Evolutionary conservation across 2,113 vertebrate genomes (phyloP), one percentile per base, ranked within the genome.

Genomic region (Gallinago jamesoni): DNA sequence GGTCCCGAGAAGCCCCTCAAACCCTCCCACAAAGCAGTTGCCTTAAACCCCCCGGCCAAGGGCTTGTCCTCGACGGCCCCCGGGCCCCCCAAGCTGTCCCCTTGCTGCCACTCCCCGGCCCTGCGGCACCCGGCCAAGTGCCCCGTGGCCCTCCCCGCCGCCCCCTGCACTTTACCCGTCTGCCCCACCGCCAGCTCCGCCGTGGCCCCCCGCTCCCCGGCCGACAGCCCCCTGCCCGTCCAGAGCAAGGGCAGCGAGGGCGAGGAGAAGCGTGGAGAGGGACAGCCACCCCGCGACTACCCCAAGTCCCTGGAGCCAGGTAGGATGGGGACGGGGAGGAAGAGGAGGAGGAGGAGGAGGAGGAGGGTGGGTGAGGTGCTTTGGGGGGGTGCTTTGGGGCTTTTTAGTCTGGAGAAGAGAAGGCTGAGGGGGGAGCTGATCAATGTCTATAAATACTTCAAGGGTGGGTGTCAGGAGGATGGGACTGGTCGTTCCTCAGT

Each of bases 91-190:
- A 99, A 98, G 93, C 96, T 99, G 67, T 98, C 99, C 3, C 99
- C 99, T 63, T 99, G 99, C 97, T 99, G 98, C 96, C 99, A 98
- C 97, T 99, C 99, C 0, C 99, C 99, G 3, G 97, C 98, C 57
- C 96, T 98, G 53, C 98, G 98, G 91, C 98, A 98, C 64, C 98
- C 98, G 17, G 90, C 98, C 53, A 98, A 98, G 94, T 99, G 98
- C 89, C 97, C 98, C n/a, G 94, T 97, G 7, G 93, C 91, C 7
- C 93, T 89, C 50, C 97, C 97, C 41, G 52, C 96, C 12, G 98
- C 98, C 89, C 98, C 98, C 39, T 99, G 99, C 84, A 99, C 99
- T 92, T 99, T 99, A 94, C 98, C 99, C 53, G 91, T 98, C 50
- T 98, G 98, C 83, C 98, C 98, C 27, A 97, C 98, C 72, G 96